phyloP scores from a whole-genome alignment of 2,113 vertebrate genomes.

The Rhegmatorhina hoffmannsi region DNA sequence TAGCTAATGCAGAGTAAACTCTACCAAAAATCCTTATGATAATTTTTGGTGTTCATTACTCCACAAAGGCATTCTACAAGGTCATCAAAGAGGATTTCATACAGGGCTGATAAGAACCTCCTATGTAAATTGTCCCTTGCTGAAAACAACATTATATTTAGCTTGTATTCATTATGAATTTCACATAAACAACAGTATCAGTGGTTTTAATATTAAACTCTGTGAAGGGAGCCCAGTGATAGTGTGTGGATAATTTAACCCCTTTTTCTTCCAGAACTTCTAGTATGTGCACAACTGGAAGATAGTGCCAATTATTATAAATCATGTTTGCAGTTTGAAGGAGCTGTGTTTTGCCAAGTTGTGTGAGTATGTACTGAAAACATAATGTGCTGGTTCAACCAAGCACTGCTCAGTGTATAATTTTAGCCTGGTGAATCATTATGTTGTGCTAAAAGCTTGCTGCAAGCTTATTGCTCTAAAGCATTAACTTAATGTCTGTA shows the following conservation, averaged over 20 bases:
- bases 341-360: slow-evolving; percentile 47
- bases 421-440: slow-evolving; percentile 51
- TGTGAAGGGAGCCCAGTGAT: background rate
- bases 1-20: background rate
- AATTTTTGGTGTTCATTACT: background rate
- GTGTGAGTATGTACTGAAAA: background rate
- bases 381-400: slow-evolving; percentile 28
- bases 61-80: background rate
- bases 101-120: background rate
- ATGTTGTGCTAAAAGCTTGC: slow-evolving; percentile 42
- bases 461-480: slow-evolving; percentile 10
- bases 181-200: background rate
- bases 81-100: background rate
- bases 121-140: background rate
- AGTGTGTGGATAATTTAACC: background rate
- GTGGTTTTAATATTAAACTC: background rate
- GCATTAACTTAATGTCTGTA: background rate
- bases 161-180: background rate
- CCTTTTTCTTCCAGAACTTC: background rate
- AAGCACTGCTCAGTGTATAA: background rate
- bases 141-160: background rate
- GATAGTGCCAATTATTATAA: slow-evolving; percentile 30
- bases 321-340: slow-evolving; percentile 28
- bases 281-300: background rate
- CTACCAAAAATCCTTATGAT: background rate